Evolutionary conservation across 2,888 invertebrate species (phyloP), one percentile per base, ranked within the genome.

Genomic region (Mactromeris polynyma): DNA sequence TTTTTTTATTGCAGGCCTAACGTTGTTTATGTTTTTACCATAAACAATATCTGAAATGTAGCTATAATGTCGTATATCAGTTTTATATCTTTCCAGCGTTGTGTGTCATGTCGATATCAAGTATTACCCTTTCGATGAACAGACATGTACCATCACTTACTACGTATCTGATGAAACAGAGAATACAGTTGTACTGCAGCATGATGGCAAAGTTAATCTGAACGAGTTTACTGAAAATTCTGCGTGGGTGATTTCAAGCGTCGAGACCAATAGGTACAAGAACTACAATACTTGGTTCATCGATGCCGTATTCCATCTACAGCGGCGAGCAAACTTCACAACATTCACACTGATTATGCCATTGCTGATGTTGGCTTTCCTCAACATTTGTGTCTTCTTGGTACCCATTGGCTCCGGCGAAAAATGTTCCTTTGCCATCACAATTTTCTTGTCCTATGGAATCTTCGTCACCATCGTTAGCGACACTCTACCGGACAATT

Each of bases 341-440:
- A 83, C 89, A 7, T 90, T 89, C 69, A 92, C 92, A 0, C 87
- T 92, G 6, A 89, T 90, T 31, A 87, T 89, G 42, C 92, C 92
- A 4, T 77, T 92, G 4, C 81, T 90, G 0, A 89, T 92, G 88
- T 40, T 92, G 73, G 88, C 92, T 31, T 87, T 90, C 46, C 64
- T 92, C 21, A 92, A 90, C 77, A 83, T 90, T 26, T 90, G 92
- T 40, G 86, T 90, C 21, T 92, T 92, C 77, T 77, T 92, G 21
- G 90, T 92, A 9, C 92, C 92, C 1, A 92, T 92, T 26, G 92
- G 87, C 38, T 92, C 92, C 40, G 92, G 90, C 3, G 92, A 92
- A 85, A 92, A 92, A 79, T 90, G 92, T 4, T 92, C 92, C 4
- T 90, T 92, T 80, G 87, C 90, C 58, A 90, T 92, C 82, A 92